phyloP scores from a whole-genome alignment of 2,113 vertebrate species.

The Phocoena phocoena region DNA sequence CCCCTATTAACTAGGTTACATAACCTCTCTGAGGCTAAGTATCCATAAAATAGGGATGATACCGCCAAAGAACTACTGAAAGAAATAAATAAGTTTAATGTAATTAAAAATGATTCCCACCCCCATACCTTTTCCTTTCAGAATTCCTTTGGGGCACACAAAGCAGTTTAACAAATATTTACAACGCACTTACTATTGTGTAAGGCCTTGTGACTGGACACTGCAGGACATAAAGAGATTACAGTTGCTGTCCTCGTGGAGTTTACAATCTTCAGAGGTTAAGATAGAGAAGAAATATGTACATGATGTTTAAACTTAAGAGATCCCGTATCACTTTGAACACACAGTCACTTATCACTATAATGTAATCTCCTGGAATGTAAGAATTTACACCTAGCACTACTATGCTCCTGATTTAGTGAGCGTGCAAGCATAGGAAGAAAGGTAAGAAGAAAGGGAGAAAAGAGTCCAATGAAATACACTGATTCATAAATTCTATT shows the following conservation, averaged over 20 bases:
- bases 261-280: neutral
- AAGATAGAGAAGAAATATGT: neutral
- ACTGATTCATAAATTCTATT: neutral
- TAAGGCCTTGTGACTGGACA: neutral
- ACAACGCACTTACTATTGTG: neutral
- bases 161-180: constrained; percentile 36
- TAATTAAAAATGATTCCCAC: constrained; percentile 14
- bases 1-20: neutral
- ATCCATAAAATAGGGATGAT: neutral
- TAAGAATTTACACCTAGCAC: constrained; percentile 3
- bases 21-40: neutral
- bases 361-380: neutral
- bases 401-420: neutral
- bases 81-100: constrained; percentile 19
- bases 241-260: neutral
- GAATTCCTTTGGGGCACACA: neutral
- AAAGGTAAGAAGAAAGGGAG: neutral
- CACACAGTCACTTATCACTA: neutral
- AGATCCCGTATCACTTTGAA: neutral
- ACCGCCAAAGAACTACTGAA: neutral
- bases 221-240: neutral
- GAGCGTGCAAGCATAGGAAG: neutral
- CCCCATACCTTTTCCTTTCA: neutral
- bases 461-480: neutral
- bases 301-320: neutral